Conservation (phyloP, 1,140 invertebrate species). For the Heliothis virescens region DNA sequence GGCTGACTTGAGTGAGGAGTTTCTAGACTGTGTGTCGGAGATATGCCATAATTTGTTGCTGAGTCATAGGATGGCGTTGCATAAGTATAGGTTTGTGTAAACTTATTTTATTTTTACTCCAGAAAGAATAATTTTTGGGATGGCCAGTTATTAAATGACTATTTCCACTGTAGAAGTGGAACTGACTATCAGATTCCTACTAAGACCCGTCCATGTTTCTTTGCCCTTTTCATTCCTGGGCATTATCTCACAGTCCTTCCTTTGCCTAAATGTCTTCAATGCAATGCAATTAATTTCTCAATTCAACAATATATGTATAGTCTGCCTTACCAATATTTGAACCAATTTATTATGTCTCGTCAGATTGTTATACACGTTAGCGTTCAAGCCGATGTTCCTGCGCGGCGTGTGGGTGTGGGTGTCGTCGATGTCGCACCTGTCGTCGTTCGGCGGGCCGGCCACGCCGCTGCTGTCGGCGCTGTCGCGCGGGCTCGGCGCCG, state of each 20-base stretch:
- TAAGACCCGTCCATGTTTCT: no score
- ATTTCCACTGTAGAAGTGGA: no score
- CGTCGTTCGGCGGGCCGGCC: constrained; percentile 88
- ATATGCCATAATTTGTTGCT: constrained; percentile 93
- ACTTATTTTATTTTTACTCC: not conserved
- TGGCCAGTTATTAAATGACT: no score
- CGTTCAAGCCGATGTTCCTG: constrained; percentile 94
- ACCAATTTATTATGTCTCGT: no score
- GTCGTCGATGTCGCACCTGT: constrained; percentile 83
- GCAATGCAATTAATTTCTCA: no score
- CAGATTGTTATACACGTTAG: constrained; percentile 94
- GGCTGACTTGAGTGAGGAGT: constrained; percentile 86
- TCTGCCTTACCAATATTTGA: no score
- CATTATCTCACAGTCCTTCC: no score
- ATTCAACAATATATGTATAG: no score
- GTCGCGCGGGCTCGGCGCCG: constrained; percentile 88
- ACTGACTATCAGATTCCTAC: no score
- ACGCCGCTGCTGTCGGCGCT: constrained; percentile 91
- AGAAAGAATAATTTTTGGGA: not conserved
- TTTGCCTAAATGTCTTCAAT: no score
- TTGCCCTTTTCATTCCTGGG: no score
- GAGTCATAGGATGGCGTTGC: constrained; percentile 91
- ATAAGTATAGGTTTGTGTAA: constrained; percentile 89
- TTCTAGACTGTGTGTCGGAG: constrained; percentile 90
- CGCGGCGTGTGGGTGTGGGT: constrained; percentile 91